These are phyloP conservation scores for Characodon lateralis DNA, from an alignment of 2,797 vertebrate species.

Conservation along the genomic window DNA sequence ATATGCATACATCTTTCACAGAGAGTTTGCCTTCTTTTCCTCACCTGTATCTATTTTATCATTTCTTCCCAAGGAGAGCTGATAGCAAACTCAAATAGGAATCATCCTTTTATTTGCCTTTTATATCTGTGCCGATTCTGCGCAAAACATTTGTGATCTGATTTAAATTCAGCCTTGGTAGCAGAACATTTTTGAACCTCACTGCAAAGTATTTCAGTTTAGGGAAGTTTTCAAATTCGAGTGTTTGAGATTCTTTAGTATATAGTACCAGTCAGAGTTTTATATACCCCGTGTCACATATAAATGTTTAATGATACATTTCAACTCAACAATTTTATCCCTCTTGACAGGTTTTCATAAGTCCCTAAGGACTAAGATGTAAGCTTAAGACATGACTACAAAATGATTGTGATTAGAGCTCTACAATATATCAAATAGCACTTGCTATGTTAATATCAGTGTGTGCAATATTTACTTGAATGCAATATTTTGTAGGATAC, in stretches of 20 bases:
- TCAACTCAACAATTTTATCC: too few species aligned
- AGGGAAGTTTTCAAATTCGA: constrained; percentile 2
- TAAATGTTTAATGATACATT: too few species aligned
- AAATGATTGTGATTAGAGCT: too few species aligned
- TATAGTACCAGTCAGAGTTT: neutral
- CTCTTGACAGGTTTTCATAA: too few species aligned
- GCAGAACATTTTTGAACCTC: neutral
- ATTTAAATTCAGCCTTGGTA: neutral
- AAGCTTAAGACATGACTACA: too few species aligned
- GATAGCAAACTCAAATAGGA: constrained; percentile 6
- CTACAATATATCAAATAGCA: too few species aligned
- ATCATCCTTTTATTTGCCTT: constrained; percentile 6
- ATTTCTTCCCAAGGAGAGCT: constrained; percentile 40
- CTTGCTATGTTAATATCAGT: too few species aligned
- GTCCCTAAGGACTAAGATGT: too few species aligned
- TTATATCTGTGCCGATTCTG: neutral
- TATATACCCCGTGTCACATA: neutral
- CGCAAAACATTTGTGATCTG: constrained; percentile 6
- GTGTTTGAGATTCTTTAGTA: neutral
- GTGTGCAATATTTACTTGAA: too few species aligned
- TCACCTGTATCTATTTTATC: constrained; percentile 34
- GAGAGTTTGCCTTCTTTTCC: constrained; percentile 26
- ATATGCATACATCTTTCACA: constrained; percentile 70
- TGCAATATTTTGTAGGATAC: too few species aligned
- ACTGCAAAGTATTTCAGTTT: neutral